Evolutionary conservation across 64 coral and sea anemone genomes (phyloP).

Genomic region (Cladopsammia gracilis): DNA sequence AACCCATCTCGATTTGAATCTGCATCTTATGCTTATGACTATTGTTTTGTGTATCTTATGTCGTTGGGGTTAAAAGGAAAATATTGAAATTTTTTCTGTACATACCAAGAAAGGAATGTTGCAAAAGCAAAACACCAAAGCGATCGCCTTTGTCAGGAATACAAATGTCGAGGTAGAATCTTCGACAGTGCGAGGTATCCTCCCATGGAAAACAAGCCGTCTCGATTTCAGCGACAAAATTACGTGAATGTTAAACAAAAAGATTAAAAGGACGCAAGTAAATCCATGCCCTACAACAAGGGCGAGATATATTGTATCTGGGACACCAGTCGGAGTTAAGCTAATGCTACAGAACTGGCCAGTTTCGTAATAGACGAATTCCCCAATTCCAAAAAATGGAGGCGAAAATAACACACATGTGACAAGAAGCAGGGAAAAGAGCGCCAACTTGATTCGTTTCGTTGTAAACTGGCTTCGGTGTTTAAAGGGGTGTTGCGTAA

Average conservation of each 20-base stretch:
- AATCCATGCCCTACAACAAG: constrained; percentile 22
- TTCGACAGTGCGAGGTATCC: not conserved
- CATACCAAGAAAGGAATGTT: constrained; percentile 42
- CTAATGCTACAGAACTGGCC: constrained; percentile 42
- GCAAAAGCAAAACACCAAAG: constrained; percentile 30
- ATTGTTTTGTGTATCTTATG: no score
- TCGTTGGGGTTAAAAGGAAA: not conserved
- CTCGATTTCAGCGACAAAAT: not conserved
- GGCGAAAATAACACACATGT: not conserved
- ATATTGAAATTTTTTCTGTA: not conserved
- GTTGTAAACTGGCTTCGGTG: constrained; percentile 18
- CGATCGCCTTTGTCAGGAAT: constrained; percentile 20
- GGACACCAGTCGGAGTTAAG: constrained; percentile 12
- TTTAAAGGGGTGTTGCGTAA: not conserved
- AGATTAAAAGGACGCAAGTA: not conserved
- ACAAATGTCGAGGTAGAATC: constrained; percentile 30
- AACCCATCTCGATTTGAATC: no score
- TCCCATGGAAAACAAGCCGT: not conserved
- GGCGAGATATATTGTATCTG: constrained; percentile 20
- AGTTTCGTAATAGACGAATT: constrained; percentile 45
- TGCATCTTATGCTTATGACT: no score
- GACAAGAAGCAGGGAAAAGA: not conserved
- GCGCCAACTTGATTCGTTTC: not conserved
- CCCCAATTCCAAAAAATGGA: constrained; percentile 25
- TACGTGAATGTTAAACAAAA: constrained; percentile 12